Evolutionary conservation across 2,888 invertebrate genomes (phyloP).

Genomic region (Mythimna impura): DNA sequence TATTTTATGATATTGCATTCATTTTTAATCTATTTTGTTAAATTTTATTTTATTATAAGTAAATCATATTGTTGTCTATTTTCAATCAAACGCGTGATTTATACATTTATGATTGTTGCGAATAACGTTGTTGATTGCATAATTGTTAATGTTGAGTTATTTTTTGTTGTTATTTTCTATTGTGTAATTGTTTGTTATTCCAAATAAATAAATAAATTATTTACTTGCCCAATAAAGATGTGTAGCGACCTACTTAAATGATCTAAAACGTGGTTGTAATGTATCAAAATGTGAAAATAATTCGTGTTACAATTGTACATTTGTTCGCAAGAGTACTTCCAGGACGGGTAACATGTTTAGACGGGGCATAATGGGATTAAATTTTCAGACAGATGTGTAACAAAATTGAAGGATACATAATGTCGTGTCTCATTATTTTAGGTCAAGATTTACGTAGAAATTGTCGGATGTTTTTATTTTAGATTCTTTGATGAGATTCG

Average conservation of each 20-base stretch:
- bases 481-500: constrained; percentile 3
- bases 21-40: too few species aligned
- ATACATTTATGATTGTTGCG: too few species aligned
- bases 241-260: constrained; percentile 33
- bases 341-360: constrained; percentile 49
- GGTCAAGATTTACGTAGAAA: constrained; percentile 52
- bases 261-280: constrained; percentile 38
- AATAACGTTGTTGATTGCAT: too few species aligned
- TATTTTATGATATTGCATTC: too few species aligned
- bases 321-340: constrained; percentile 47
- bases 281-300: constrained; percentile 56
- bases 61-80: too few species aligned
- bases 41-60: too few species aligned
- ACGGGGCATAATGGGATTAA: constrained; percentile 66
- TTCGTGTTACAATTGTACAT: constrained; percentile 50
- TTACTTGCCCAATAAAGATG: constrained; percentile 18
- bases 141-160: too few species aligned
- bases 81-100: too few species aligned
- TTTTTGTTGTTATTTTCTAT: too few species aligned
- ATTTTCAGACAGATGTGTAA: constrained; percentile 62
- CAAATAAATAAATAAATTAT: too few species aligned
- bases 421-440: constrained; percentile 56
- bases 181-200: too few species aligned
- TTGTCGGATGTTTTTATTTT: constrained; percentile 38
- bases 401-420: constrained; percentile 57